Evolutionary conservation across 2,888 invertebrate species (phyloP).

Genomic region (Seira ritae): DNA sequence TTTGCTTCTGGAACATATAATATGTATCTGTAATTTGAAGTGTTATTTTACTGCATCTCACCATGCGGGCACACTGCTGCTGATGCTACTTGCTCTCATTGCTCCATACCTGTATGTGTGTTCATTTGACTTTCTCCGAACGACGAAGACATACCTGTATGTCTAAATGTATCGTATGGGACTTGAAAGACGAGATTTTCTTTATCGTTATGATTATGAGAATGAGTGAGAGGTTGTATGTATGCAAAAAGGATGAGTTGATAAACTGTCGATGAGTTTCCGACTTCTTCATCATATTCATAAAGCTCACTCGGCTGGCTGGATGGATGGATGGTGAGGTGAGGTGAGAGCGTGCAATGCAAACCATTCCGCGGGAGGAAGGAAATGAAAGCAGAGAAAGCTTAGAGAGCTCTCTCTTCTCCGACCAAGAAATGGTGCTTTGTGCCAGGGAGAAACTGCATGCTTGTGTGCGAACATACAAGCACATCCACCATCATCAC

Average conservation of each 20-base stretch:
- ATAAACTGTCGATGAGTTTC: conserved; percentile 36
- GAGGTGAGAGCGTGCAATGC: conserved; percentile 5
- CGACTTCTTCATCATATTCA: conserved; percentile 32
- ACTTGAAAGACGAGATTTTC: conserved; percentile 5
- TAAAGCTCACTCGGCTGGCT: conserved; percentile 16
- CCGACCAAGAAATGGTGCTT: conserved; percentile 16
- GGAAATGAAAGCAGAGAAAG: conserved; percentile 19
- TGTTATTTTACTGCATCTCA: background rate
- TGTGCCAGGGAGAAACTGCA: background rate
- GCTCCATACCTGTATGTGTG: no score
- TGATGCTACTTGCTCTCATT: no score
- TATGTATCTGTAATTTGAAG: no score
- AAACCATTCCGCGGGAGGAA: conserved; percentile 14
- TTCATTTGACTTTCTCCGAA: no score
- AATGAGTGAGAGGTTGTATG: conserved; percentile 13
- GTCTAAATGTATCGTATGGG: background rate
- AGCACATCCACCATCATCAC: background rate
- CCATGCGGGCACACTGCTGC: no score
- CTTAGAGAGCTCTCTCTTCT: background rate
- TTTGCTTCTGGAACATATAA: no score
- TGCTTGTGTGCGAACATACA: background rate
- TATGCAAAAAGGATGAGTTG: conserved; percentile 34
- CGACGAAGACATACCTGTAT: background rate
- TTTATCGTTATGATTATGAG: conserved; percentile 23
- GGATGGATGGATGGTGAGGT: conserved; percentile 10